These are phyloP conservation scores for Alauda arvensis DNA, from an alignment of 2,797 vertebrate species.

Conservation along the genomic window DNA sequence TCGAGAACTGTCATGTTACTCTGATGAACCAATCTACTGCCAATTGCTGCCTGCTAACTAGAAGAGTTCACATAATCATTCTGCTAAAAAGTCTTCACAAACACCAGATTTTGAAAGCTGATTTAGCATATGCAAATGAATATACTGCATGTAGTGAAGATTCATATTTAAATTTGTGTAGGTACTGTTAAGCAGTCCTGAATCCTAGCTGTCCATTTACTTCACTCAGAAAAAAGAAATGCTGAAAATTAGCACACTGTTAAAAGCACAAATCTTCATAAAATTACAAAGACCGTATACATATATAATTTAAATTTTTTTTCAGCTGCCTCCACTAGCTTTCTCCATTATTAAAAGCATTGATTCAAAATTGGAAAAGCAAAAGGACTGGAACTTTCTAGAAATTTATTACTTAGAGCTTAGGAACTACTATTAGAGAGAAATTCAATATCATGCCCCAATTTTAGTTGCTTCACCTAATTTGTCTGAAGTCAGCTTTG, in stretches of 20 bases:
- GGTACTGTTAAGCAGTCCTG: slow-evolving; percentile 21
- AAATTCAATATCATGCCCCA: not conserved
- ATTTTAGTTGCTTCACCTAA: not conserved
- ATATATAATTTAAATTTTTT: not conserved
- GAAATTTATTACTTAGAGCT: not conserved
- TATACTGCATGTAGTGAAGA: slow-evolving; percentile 13
- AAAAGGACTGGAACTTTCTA: not conserved
- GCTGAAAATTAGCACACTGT: not conserved
- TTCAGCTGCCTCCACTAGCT: not conserved
- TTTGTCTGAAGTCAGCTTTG: not conserved
- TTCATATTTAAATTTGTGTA: slow-evolving; percentile 50
- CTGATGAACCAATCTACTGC: slow-evolving; percentile 55
- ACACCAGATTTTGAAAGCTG: slow-evolving; percentile 59
- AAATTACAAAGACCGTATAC: not conserved
- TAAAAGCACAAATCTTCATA: not conserved
- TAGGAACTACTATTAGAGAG: not conserved
- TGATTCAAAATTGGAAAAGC: not conserved
- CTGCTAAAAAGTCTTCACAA: slow-evolving; percentile 52
- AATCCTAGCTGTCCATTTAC: not conserved
- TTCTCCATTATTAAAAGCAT: not conserved
- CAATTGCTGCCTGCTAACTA: slow-evolving; percentile 66
- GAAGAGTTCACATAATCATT: slow-evolving; percentile 62
- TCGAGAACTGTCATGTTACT: slow-evolving; percentile 54
- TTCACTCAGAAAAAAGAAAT: not conserved
- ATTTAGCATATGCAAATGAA: slow-evolving; percentile 64